Percentiles rank a stretch among this genome's conserved stretches.
Conservation (phyloP, 2,888 invertebrate species). For the Catotricha subobsoleta region DNA sequence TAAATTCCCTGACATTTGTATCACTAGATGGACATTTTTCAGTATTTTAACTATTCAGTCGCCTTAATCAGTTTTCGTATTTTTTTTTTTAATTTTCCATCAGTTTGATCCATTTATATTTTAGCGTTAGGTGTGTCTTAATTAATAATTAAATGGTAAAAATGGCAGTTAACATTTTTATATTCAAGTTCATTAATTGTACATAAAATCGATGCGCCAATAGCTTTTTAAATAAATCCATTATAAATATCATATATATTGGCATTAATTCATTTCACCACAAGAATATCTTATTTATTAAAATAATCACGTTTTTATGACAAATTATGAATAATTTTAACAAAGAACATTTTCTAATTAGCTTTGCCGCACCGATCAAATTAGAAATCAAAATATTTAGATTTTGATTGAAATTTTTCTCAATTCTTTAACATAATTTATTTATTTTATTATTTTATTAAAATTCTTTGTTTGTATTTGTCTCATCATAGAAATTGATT, state of each 20-base stretch:
- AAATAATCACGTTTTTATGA: slow-evolving; percentile 1
- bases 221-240: background rate
- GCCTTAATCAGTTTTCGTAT: no score
- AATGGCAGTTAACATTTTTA: no score
- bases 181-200: background rate
- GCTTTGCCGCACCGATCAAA: slow-evolving; percentile 7
- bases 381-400: no score
- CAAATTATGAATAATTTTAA: slow-evolving; percentile 5
- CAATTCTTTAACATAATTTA: background rate
- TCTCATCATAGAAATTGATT: background rate
- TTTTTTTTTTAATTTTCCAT: no score
- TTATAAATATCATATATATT: background rate
- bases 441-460: background rate
- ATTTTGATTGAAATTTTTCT: no score
- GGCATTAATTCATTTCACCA: background rate
- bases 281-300: background rate
- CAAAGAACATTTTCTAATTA: background rate
- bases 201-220: slow-evolving; percentile 3
- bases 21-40: no score
- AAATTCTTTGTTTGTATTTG: background rate
- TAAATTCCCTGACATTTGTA: no score
- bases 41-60: no score
- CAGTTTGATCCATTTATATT: no score
- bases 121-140: no score
- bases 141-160: no score